Conservation (phyloP, 1,140 invertebrate species). For the Cepaea nemoralis region DNA sequence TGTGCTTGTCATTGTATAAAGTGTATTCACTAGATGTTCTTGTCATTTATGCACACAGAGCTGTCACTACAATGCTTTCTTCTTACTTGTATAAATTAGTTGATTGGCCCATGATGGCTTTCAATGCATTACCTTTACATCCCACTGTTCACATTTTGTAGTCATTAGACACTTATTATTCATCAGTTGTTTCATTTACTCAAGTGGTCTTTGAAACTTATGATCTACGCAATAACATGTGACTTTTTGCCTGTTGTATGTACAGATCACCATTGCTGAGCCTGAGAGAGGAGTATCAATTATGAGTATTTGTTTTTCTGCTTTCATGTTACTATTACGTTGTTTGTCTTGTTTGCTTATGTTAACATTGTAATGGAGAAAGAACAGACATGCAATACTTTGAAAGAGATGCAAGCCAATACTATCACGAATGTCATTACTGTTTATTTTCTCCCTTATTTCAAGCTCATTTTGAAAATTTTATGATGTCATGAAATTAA, state of each 20-base stretch:
- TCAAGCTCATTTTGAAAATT: constrained; percentile 2
- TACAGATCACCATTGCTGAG: neutral
- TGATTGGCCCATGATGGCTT: neutral
- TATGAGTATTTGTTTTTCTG: neutral
- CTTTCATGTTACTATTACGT: constrained; percentile 4
- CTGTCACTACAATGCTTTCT: neutral
- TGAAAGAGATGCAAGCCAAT: constrained; percentile 35
- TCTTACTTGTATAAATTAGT: neutral
- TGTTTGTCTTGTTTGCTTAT: constrained; percentile 24
- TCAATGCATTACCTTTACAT: neutral
- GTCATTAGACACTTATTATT: neutral
- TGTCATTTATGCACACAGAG: neutral
- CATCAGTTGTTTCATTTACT: constrained; percentile 15
- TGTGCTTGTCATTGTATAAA: neutral
- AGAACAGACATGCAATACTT: constrained; percentile 28
- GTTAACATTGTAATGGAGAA: neutral
- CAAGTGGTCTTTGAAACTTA: constrained; percentile 18
- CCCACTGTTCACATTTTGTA: neutral
- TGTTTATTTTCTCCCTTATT: constrained; percentile 1
- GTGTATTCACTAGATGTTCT: neutral
- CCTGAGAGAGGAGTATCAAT: neutral
- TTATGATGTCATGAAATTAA: constrained; percentile 26
- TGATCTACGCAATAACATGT: constrained; percentile 2
- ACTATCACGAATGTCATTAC: constrained; percentile 18
- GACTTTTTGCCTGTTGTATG: constrained; percentile 3